Percentiles rank a stretch among this genome's conserved stretches.
Conservation (phyloP, 2,888 invertebrate species). For the Nasonia oneida region DNA sequence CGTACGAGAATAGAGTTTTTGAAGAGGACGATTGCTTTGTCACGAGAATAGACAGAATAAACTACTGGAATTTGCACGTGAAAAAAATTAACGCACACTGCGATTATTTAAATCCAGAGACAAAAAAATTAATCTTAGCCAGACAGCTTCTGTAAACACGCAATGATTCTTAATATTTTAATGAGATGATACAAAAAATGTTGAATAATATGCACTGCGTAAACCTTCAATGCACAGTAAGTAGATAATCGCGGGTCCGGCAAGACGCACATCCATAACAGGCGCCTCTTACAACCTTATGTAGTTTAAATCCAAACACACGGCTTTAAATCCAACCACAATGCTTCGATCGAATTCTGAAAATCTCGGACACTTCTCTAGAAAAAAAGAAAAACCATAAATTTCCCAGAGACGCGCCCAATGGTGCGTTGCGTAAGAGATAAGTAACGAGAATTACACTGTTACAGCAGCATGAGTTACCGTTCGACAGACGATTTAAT, state of each 20-base stretch:
- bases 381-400: neutral
- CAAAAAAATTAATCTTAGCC: neutral
- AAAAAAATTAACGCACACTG: neutral
- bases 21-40: neutral
- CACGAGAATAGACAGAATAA: neutral
- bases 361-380: neutral
- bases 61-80: neutral
- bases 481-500: neutral
- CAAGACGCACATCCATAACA: neutral
- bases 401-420: neutral
- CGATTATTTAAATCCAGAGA: neutral
- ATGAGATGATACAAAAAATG: too few relatives aligned
- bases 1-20: neutral
- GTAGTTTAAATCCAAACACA: too few relatives aligned
- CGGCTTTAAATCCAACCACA: too few relatives aligned
- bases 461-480: neutral
- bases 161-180: neutral
- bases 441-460: neutral
- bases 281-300: too few relatives aligned
- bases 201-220: too few relatives aligned
- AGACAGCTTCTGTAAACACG: neutral
- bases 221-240: too few relatives aligned
- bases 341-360: neutral
- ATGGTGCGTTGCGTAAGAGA: neutral
- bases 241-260: neutral